Evolutionary conservation across 2,113 vertebrate species (phyloP), one percentile per base, ranked within the genome.

Genomic region (Bufo gargarizans): DNA sequence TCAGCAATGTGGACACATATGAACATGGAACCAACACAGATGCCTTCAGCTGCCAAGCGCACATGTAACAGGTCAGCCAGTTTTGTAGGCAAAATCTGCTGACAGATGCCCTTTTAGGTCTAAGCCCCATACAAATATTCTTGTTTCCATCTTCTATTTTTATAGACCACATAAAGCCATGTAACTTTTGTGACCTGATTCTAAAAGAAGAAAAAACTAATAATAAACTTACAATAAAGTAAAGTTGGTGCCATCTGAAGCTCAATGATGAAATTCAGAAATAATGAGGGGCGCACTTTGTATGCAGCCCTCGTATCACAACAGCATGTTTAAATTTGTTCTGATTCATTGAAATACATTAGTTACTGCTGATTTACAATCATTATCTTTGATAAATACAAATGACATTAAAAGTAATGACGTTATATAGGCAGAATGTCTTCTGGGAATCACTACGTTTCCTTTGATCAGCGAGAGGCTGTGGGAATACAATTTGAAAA

Each of bases 401-500:
- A 76, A 50, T 76, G 72, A 20, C 47, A 76, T 19, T 49, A 20
- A 50, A 50, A 76, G 17, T 50, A 20, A 74, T 80, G n/a, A 80
- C 33, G 53, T 59, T 45, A 33, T 59, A 43, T 59, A 22, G 55
- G 43, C 2, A 6, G 12, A 45, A 59, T 61, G 56, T 81, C 53
- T 61, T 19, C 56, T 81, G 22, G 16, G 78, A 81, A n/a, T 58
- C 3, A 45, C 10, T 33, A 59, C 49, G 20, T 9, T 81, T 59
- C 58, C 55, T 81, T 81, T 78, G 49, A 78, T 56, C 77, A 78
- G 50, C 22, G 20, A 78, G 20, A 81, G 56, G 22, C 16, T 81
- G n/a, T 45, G 22, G 16, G 14, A 43, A 59, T 59, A 45, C 47
- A 45, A 81, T 55, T 58, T 58, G 13, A 1, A 6, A 58, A 22